Evolutionary conservation across 2,888 invertebrate species (phyloP).

Genomic region (Tetropium fuscum): DNA sequence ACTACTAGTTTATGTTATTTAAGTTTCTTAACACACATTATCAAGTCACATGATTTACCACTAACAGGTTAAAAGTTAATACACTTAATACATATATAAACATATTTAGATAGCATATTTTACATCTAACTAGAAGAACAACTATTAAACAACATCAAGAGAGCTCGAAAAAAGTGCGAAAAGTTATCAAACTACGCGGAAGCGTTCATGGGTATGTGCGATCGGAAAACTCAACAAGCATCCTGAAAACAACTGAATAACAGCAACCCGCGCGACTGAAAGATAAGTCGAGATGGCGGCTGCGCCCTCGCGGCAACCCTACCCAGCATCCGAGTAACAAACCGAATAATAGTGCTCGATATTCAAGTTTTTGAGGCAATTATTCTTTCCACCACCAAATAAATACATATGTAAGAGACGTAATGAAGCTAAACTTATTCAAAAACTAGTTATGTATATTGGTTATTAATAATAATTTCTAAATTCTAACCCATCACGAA

Average conservation of each 20-base stretch:
- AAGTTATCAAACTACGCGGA: slow-evolving; percentile 20
- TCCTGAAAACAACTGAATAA: slow-evolving; percentile 31
- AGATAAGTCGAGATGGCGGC: slow-evolving; percentile 24
- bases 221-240: slow-evolving; percentile 27
- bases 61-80: slow-evolving; percentile 7
- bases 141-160: slow-evolving; percentile 11
- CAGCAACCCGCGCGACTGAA: slow-evolving; percentile 27
- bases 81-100: slow-evolving; percentile 9
- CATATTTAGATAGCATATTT: slow-evolving; percentile 3
- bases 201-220: slow-evolving; percentile 23
- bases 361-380: slow-evolving; percentile 18
- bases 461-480: no score
- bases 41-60: slow-evolving; percentile 21
- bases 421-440: no score
- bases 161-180: slow-evolving; percentile 12
- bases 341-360: slow-evolving; percentile 13
- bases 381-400: slow-evolving; percentile 12
- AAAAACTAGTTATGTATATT: no score
- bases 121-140: slow-evolving; percentile 11
- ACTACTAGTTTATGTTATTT: slow-evolving; percentile 3
- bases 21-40: slow-evolving; percentile 8
- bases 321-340: slow-evolving; percentile 31
- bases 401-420: no score
- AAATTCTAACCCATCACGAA: no score
- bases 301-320: slow-evolving; percentile 20